phyloP scores from a whole-genome alignment of 2,888 invertebrate genomes.

The Helicoverpa assulta region DNA sequence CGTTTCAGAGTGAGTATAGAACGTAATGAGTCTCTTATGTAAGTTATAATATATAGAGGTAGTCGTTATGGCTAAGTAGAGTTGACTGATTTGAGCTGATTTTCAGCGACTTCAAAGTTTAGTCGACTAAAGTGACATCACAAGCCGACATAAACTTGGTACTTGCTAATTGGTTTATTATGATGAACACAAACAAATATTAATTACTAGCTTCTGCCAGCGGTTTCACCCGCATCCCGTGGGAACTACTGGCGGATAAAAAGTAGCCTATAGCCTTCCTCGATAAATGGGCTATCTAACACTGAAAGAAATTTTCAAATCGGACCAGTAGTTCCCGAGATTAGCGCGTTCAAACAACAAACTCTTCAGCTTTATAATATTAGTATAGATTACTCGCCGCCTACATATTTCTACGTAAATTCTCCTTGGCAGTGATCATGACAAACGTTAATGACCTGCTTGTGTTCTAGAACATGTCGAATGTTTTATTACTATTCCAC shows the following conservation, averaged over 20 bases:
- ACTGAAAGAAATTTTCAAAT: too few species aligned
- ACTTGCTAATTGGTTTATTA: conserved; percentile 60
- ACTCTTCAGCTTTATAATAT: too few species aligned
- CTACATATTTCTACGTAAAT: conserved; percentile 69
- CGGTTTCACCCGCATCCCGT: too few species aligned
- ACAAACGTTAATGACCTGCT: conserved; percentile 82
- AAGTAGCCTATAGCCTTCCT: too few species aligned
- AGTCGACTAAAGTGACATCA: conserved; percentile 21
- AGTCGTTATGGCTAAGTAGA: neutral
- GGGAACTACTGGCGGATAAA: too few species aligned
- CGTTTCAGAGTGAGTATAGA: neutral
- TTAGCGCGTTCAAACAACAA: too few species aligned
- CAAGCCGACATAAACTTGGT: conserved; percentile 28
- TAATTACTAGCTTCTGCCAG: too few species aligned
- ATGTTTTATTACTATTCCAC: conserved; percentile 64
- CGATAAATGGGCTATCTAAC: too few species aligned
- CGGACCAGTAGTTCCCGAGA: too few species aligned
- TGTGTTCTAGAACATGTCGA: conserved; percentile 74
- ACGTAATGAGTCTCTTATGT: neutral
- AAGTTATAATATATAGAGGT: neutral
- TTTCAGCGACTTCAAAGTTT: conserved; percentile 22
- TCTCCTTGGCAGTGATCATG: conserved; percentile 84
- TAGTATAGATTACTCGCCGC: conserved; percentile 64
- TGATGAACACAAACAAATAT: conserved; percentile 60
- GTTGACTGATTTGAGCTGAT: conserved; percentile 23